A percentile compares a stretch with the other conserved stretches of the same genome.
These are phyloP conservation scores for Pteronura brasiliensis DNA, from an alignment of 2,113 vertebrate genomes.

Conservation along the genomic window DNA sequence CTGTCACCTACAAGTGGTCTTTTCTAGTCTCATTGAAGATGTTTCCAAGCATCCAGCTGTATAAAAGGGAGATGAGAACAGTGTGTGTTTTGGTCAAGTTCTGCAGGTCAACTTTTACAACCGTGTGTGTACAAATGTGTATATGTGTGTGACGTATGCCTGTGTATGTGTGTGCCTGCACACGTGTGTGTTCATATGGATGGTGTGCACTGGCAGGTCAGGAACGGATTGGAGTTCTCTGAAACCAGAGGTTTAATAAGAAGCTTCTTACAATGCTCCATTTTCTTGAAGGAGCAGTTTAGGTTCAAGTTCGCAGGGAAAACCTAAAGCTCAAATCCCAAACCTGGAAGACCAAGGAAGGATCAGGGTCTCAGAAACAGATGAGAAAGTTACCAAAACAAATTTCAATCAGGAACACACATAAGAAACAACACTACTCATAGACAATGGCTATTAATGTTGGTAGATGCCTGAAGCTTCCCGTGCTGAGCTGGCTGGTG, in stretches of 20 bases:
- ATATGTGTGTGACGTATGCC: background rate
- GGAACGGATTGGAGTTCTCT: background rate
- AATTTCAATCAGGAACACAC: background rate
- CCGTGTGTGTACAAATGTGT: background rate
- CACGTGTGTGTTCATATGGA: background rate
- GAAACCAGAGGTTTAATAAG: background rate
- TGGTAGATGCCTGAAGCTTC: background rate
- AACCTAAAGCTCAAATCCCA: background rate
- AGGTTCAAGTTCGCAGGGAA: background rate
- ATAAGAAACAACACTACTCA: background rate
- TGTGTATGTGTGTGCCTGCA: too few species aligned
- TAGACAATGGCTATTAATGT: background rate
- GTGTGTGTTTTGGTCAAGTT: background rate
- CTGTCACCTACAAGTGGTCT: background rate
- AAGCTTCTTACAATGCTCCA: background rate
- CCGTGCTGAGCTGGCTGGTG: background rate
- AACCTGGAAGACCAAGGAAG: background rate
- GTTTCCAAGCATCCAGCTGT: background rate
- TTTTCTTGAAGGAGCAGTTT: background rate
- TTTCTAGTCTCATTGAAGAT: background rate
- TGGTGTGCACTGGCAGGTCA: background rate
- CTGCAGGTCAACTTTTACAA: background rate
- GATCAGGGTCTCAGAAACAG: background rate
- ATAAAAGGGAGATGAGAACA: background rate
- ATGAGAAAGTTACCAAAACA: background rate